Conservation (phyloP, 2,888 invertebrate species). For the Cerastoderma edule region DNA sequence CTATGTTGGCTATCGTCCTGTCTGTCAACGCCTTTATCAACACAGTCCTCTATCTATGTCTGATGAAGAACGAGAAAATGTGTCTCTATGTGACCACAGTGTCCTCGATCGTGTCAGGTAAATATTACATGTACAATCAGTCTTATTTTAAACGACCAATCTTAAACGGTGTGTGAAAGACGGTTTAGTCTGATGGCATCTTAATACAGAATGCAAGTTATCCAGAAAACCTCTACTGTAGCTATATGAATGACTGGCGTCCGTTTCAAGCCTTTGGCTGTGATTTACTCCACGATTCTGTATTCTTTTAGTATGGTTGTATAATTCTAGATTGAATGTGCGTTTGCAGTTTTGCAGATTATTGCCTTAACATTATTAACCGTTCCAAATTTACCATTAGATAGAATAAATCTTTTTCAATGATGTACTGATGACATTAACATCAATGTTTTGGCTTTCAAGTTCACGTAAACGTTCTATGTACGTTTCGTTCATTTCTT, state of each 20-base stretch:
- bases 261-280: not conserved
- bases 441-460: no score
- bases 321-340: no score
- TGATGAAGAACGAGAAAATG: conserved; percentile 34
- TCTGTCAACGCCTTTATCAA: conserved; percentile 33
- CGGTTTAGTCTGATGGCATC: not conserved
- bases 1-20: conserved; percentile 36
- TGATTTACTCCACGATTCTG: no score
- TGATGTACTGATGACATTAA: no score
- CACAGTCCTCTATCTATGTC: conserved; percentile 28
- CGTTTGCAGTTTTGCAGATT: no score
- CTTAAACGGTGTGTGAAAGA: not conserved
- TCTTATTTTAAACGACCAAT: not conserved
- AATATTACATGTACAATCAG: not conserved
- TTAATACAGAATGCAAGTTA: not conserved
- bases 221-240: not conserved
- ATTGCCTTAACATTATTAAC: no score
- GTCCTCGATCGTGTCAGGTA: conserved; percentile 40
- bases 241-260: not conserved
- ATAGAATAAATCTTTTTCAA: no score
- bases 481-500: no score
- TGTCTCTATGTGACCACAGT: conserved; percentile 40
- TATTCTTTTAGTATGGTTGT: no score
- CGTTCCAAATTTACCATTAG: no score
- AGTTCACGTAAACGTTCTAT: no score